Conservation (phyloP, 2,113 vertebrate species). For the Neomonachus schauinslandi region DNA sequence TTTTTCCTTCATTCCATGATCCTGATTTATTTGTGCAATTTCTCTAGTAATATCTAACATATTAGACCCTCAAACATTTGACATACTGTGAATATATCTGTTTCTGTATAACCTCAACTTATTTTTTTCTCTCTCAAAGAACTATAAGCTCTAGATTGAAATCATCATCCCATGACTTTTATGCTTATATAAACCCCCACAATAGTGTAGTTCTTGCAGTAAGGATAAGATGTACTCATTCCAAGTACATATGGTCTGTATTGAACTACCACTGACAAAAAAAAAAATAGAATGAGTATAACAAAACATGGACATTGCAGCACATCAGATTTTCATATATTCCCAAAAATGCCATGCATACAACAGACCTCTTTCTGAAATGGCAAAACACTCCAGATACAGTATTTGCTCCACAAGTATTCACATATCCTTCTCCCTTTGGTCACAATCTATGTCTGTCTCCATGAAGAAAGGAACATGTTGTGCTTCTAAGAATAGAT, state of each 20-base stretch:
- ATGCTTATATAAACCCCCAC: background rate
- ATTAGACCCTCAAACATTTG: background rate
- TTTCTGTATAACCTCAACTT: background rate
- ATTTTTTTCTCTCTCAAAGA: background rate
- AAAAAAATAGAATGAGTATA: background rate
- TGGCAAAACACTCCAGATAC: background rate
- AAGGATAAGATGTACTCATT: background rate
- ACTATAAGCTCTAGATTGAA: background rate
- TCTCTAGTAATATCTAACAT: background rate
- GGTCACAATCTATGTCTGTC: background rate
- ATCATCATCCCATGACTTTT: background rate
- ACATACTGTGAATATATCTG: background rate
- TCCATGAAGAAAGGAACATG: slow-evolving; percentile 17
- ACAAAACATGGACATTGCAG: background rate
- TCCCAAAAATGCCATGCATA: background rate
- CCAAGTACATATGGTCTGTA: background rate
- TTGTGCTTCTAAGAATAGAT: slow-evolving; percentile 15
- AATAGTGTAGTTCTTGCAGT: background rate
- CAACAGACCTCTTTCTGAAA: background rate
- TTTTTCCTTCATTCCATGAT: background rate
- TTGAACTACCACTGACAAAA: background rate
- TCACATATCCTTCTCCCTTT: background rate
- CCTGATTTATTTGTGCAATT: background rate
- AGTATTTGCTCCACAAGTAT: background rate
- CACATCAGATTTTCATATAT: background rate